A percentile compares a stretch with the other conserved stretches of the same genome.
phyloP scores from a whole-genome alignment of 37 sponge, comb jelly and placozoan species.

The Diacarnus erythraeanus region DNA sequence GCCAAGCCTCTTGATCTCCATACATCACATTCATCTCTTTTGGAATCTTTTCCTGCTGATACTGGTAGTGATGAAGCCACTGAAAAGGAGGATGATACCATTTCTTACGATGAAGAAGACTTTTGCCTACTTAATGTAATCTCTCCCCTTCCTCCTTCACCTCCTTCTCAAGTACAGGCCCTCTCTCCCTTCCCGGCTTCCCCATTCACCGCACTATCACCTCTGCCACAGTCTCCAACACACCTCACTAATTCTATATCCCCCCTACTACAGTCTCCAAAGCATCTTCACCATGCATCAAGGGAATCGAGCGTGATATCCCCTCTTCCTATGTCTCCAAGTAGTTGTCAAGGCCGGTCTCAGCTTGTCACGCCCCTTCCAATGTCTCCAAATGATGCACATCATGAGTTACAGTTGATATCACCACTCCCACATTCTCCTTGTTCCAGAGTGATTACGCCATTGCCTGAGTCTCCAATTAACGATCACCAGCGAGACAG shows the following conservation, averaged over 20 bases:
- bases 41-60: constrained; percentile 1
- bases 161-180: not conserved
- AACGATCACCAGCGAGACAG: not conserved
- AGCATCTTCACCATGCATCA: no score
- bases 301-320: not conserved
- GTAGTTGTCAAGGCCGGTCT: not conserved
- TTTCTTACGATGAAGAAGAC: not conserved
- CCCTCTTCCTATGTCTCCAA: not conserved
- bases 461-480: not conserved
- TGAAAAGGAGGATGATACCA: not conserved
- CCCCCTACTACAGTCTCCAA: constrained; percentile 6
- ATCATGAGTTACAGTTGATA: not conserved
- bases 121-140: not conserved
- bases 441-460: not conserved
- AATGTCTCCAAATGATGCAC: no score
- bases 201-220: not conserved
- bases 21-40: no score
- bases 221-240: not conserved
- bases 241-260: not conserved
- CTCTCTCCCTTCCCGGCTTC: constrained; percentile 17
- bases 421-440: constrained; percentile 20
- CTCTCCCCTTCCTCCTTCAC: constrained; percentile 53
- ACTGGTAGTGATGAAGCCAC: constrained; percentile 1
- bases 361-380: not conserved
- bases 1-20: no score